Base-by-base conservation (phyloP, 1,140 invertebrate species). In the Palaemon carinicauda region DNA sequence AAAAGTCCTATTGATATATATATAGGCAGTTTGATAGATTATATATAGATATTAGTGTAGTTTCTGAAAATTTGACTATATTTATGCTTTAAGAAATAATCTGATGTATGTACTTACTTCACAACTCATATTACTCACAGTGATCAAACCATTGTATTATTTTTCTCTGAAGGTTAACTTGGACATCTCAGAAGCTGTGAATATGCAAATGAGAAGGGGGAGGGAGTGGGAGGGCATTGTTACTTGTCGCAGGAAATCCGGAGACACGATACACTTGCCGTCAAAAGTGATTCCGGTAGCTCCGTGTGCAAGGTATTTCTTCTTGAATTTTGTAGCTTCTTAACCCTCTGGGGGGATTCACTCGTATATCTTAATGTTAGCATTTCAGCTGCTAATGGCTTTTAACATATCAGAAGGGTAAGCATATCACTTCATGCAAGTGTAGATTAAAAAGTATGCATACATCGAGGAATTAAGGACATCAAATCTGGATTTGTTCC, bases 161-260 rank as follows among this genome's bases (percentile, higher is more conserved):
- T 24, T 53, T 51, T 3, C 54, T 19, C 90, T n/a, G 90, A 41
- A 87, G 90, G 29, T 89, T 80, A 79, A 51, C 88, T 92, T 93
- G 85, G 92, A 94, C 89, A 93, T 94, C 90, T 93, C 93, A 90
- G 93, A 93, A 87, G 92, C 93, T 75, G 95, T 95, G 90, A 92
- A 93, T 83, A 93, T 93, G 73, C 94, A 95, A 82, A 92, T 97
- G 51, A 93, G 94, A 52, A 94, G 94, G 89, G 96, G 96, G 50
- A 94, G 95, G 86, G 95, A 96, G 91, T 98, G 96, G 94, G 96
- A 97, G 91, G 97, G 97, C 33, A 95, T 95, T 53, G 94, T 97
- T 87, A 95, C 95, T 88, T 95, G 96, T 90, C 94, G 94, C 75
- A 94, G 96, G 90, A 96, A 97, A 92, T 94, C 94, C 71, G 94